Percentiles rank a stretch among this genome's conserved stretches.
Conservation (phyloP, 2,113 vertebrate genomes). For the Amazona guildingii region DNA sequence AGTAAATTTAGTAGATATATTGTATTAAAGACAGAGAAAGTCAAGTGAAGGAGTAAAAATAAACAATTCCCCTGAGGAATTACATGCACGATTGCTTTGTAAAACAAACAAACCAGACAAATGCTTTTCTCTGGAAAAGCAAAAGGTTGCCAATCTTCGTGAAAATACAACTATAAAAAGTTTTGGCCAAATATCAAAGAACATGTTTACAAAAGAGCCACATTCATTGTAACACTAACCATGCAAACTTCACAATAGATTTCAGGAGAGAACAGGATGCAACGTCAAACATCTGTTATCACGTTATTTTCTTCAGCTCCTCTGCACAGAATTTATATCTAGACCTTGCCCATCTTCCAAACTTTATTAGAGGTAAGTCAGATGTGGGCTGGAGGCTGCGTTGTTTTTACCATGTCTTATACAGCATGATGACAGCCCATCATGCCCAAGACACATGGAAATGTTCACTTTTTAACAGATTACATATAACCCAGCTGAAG, state of each 20-base stretch:
- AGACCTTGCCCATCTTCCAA: neutral
- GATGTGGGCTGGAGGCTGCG: rapidly evolving
- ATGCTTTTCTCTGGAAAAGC: constrained; percentile 27
- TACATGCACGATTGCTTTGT: neutral
- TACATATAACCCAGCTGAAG: neutral
- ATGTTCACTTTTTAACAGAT: neutral
- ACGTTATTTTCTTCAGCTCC: neutral
- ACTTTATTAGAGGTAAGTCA: neutral
- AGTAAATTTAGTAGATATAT: constrained; percentile 27
- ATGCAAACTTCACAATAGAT: constrained; percentile 43
- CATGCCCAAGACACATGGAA: neutral
- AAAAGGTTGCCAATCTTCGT: constrained; percentile 30
- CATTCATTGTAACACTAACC: neutral
- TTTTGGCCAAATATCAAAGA: constrained; percentile 34
- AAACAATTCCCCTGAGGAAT: constrained; percentile 25
- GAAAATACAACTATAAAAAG: constrained; percentile 49
- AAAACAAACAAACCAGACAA: constrained; percentile 24
- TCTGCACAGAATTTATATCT: constrained; percentile 14
- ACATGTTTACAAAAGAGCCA: constrained; percentile 7
- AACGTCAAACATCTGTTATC: constrained; percentile 44
- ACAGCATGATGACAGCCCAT: neutral
- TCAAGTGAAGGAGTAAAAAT: constrained; percentile 29
- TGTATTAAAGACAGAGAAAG: constrained; percentile 24
- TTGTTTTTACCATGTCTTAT: neutral
- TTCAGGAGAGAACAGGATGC: constrained; percentile 37